Evolutionary conservation across 2,797 vertebrate species (phyloP).

Genomic region (Cirrhinus mrigala): DNA sequence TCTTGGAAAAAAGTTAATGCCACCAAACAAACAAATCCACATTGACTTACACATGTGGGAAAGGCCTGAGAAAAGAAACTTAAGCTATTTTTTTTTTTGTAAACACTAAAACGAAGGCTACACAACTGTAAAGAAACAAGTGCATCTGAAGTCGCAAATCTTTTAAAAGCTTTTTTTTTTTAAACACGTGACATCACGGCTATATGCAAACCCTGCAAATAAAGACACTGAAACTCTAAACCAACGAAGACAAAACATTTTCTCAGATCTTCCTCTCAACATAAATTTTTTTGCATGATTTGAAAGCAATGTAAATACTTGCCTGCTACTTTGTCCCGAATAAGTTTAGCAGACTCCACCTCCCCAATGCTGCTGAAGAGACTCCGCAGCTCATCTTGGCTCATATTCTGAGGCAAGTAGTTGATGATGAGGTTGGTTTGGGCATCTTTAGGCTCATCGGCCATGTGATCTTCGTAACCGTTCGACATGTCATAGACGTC

Average conservation of each 20-base stretch:
- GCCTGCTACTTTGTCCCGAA: conserved; percentile 99
- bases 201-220: neutral
- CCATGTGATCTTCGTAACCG: conserved; percentile 99
- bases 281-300: neutral
- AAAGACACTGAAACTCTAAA: neutral
- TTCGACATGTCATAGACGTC: conserved; percentile 94
- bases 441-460: conserved; percentile 92
- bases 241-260: neutral
- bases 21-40: conserved; percentile 67
- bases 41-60: neutral
- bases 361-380: conserved; percentile 98
- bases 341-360: conserved; percentile 97
- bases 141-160: neutral
- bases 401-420: conserved; percentile 99
- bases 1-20: conserved; percentile 70
- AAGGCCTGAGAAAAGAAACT: conserved; percentile 12
- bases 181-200: neutral
- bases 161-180: neutral
- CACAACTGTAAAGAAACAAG: conserved; percentile 9
- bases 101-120: conserved; percentile 19
- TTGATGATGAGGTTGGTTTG: conserved; percentile 98
- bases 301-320: conserved; percentile 58
- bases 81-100: neutral
- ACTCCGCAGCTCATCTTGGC: conserved; percentile 95
- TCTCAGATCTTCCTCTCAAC: conserved; percentile 1